A percentile compares a stretch with the other conserved stretches of the same genome.
These are phyloP conservation scores for Myotis lucifugus DNA, from an alignment of 2,113 vertebrate species.

Conservation along the genomic window DNA sequence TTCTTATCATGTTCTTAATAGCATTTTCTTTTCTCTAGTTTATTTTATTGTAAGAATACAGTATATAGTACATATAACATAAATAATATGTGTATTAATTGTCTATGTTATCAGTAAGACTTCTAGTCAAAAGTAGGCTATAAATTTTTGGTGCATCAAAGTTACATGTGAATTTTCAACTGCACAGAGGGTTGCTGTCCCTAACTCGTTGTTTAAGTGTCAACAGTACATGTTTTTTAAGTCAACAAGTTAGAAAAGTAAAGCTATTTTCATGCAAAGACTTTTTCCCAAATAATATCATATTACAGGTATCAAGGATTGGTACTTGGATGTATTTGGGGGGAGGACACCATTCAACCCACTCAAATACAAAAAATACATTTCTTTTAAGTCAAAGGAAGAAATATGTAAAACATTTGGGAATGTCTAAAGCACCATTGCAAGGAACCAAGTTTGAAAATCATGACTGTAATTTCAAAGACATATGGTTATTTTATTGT, in stretches of 20 bases:
- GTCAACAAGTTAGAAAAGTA: background rate
- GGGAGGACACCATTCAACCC: background rate
- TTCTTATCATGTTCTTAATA: background rate
- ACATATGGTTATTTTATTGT: background rate
- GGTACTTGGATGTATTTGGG: background rate
- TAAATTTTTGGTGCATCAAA: background rate
- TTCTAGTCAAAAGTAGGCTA: background rate
- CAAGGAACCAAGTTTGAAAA: constrained; percentile 21
- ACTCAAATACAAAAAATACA: background rate
- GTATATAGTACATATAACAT: background rate
- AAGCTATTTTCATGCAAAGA: background rate
- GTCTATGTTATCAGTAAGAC: background rate
- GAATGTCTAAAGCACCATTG: background rate
- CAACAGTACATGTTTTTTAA: background rate
- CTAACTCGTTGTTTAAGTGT: background rate
- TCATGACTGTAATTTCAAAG: constrained; percentile 21
- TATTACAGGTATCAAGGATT: background rate
- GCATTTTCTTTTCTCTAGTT: background rate
- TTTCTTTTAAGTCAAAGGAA: background rate
- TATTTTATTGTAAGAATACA: background rate
- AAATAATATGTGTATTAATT: background rate
- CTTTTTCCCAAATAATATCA: background rate
- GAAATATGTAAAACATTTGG: background rate
- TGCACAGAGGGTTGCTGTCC: background rate
- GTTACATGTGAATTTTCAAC: background rate